Evolutionary conservation across 53 echinoderm and acorn worm species (phyloP), one percentile per base, ranked within the genome.

Genomic region (Hippasteria phrygiana): DNA sequence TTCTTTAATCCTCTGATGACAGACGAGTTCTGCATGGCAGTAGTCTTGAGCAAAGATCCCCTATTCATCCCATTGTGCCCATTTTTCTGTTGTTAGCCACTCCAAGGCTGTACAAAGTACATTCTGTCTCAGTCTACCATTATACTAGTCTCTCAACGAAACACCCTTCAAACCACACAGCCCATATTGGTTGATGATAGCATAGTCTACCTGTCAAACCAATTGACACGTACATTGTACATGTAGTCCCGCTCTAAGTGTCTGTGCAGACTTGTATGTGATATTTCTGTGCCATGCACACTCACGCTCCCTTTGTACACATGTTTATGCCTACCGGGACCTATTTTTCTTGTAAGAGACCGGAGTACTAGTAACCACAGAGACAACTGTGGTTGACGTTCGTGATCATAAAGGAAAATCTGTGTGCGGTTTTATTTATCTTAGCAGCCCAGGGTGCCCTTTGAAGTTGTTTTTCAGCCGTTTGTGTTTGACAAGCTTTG

Each of bases 41-140:
- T 59, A 29, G 22, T 54, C 26, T 36, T 35, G 39, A 17, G 50
- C 33, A 78, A 40, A 35, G 12, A 62, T 33, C 12, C 17, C 55
- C 11, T 59, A 77, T 78, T 78, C 78, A 78, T 78, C 59, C 78
- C 56, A n/a, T 78, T 78, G 78, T 78, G 41, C 29, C 35, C 12
- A 14, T 34, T 54, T 26, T 17, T 24, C 59, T 2, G 26, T 18
- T 59, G 77, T 77, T 50, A 18, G 48, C 47, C 53, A 62, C 18
- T 20, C 48, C 77, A 78, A 38, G 56, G 56, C 78, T 41, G 33
- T 37, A n/a, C 59, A 78, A 76, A 48, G 76, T 53, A 76, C 76
- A 50, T 35, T 51, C 51, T 76, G 31, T n/a, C n/a, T 24, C 74
- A 74, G 47, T 17, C 43, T 29, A 9, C 13, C 13, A 43, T 73